Evolutionary conservation across 2,888 invertebrate genomes (phyloP).

Genomic region (Drosophila nr. perissopoda): DNA sequence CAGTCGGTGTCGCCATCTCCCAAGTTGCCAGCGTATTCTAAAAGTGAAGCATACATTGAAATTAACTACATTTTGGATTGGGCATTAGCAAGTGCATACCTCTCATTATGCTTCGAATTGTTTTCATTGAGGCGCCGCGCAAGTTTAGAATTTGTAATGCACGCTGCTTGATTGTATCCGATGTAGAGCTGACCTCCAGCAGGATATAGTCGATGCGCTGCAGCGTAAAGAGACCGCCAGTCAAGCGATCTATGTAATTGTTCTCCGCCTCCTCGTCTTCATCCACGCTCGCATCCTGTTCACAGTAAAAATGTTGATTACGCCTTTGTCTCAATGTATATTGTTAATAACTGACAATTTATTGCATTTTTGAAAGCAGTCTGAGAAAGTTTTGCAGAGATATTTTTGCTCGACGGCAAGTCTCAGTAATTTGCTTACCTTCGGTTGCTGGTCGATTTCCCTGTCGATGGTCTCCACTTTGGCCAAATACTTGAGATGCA

Average conservation of each 20-base stretch:
- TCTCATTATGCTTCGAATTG: constrained; percentile 96
- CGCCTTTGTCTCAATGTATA: not conserved
- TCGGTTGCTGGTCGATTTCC: constrained; percentile 88
- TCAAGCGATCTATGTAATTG: constrained; percentile 94
- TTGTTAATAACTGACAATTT: not conserved
- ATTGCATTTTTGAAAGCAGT: not conserved
- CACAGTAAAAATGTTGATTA: not conserved
- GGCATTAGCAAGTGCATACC: constrained; percentile 86
- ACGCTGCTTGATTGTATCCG: constrained; percentile 91
- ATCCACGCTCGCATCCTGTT: constrained; percentile 84
- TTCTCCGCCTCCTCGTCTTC: constrained; percentile 93
- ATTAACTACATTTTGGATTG: not conserved
- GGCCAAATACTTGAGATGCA: constrained; percentile 98
- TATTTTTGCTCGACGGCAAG: not conserved
- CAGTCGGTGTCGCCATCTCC: constrained; percentile 93
- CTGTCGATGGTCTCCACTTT: constrained; percentile 94
- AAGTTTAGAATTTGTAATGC: constrained; percentile 95
- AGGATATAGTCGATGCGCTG: constrained; percentile 97
- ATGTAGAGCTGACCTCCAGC: constrained; percentile 90
- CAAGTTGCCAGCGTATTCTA: constrained; percentile 97
- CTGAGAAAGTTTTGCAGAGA: not conserved
- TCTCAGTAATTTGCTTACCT: constrained; percentile 66
- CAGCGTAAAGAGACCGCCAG: constrained; percentile 97
- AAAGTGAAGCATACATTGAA: constrained; percentile 40
- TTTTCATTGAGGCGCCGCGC: constrained; percentile 95